Base-by-base conservation (phyloP, 1,140 invertebrate genomes). In the Zaprionus kolodkinae region DNA sequence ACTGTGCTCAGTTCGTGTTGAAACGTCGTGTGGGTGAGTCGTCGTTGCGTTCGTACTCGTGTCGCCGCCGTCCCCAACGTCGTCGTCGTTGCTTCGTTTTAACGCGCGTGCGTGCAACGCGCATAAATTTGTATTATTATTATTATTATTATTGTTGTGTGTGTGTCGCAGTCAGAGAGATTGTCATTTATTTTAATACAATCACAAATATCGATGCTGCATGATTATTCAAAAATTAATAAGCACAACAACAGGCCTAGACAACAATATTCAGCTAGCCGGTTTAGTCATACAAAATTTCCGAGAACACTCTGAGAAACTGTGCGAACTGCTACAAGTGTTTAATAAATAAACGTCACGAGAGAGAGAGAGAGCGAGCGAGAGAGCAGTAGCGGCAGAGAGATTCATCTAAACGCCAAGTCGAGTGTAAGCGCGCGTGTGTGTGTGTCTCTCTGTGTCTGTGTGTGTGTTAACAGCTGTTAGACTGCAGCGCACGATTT, bases 151-250 rank as follows among this genome's bases (percentile, higher is more conserved):
- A 40, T 40, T n/a, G 2, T 4, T 71, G 57, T 50, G 40, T 68
- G 27, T 62, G 33, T 36, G 38, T 70, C 64, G 68, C 21, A 70
- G 72, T 77, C 62, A 56, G 73, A 50, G 64, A 76, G 76, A 30
- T 30, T 76, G 73, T 72, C 15, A 62, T 54, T 63, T 73, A 65
- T 48, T 63, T 45, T 3, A 30, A 45, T 45, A 73, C 84, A 83
- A 83, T 87, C 77, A 78, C 67, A 87, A 70, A 87, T 88, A 88
- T 36, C 67, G 55, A 74, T 79, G 21, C 45, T 3, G 3, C 4
- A 2, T 30, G 27, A 30, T 35, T 35, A 9, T 35, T 35, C 0
- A 35, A 6, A 35, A 7, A 35, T 35, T 30, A 30, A 21, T 21
- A 21, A 21, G 27, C 27, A 6, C 27, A 30, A 30, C 3, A 30